Evolutionary conservation across 2,888 invertebrate genomes (phyloP).

Genomic region (Chironomus riparius): DNA sequence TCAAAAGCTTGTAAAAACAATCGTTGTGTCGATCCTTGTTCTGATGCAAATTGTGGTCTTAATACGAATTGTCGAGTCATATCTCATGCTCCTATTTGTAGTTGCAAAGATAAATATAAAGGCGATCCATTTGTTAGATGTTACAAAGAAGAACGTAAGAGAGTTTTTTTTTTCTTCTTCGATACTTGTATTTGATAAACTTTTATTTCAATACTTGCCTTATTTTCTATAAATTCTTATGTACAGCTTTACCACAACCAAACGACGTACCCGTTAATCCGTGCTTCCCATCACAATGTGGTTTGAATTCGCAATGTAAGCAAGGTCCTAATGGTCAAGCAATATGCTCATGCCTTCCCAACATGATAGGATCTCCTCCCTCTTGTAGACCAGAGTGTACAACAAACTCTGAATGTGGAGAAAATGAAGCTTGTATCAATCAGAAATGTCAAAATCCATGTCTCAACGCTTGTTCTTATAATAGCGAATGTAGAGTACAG

Average conservation of each 20-base stretch:
- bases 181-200: no score
- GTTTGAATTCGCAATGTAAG: conserved; percentile 64
- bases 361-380: conserved; percentile 64
- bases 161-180: background rate
- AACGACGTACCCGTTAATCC: conserved; percentile 27
- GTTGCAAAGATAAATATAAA: conserved; percentile 51
- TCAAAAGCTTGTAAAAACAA: conserved; percentile 60
- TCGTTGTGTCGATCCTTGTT: conserved; percentile 60
- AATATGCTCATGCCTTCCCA: conserved; percentile 64
- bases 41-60: conserved; percentile 51
- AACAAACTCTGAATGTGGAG: conserved; percentile 60
- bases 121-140: conserved; percentile 65
- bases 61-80: conserved; percentile 61
- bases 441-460: conserved; percentile 64
- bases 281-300: conserved; percentile 51
- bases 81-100: conserved; percentile 72
- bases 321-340: conserved; percentile 58
- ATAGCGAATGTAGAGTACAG: conserved; percentile 54
- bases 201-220: no score
- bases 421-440: conserved; percentile 61
- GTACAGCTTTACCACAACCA: background rate
- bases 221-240: background rate
- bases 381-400: conserved; percentile 72
- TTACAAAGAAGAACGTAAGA: conserved; percentile 46
- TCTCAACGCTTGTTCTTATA: conserved; percentile 54